These are phyloP conservation scores for Halictus rubicundus DNA, from an alignment of 1,140 invertebrate genomes.

Conservation along the genomic window DNA sequence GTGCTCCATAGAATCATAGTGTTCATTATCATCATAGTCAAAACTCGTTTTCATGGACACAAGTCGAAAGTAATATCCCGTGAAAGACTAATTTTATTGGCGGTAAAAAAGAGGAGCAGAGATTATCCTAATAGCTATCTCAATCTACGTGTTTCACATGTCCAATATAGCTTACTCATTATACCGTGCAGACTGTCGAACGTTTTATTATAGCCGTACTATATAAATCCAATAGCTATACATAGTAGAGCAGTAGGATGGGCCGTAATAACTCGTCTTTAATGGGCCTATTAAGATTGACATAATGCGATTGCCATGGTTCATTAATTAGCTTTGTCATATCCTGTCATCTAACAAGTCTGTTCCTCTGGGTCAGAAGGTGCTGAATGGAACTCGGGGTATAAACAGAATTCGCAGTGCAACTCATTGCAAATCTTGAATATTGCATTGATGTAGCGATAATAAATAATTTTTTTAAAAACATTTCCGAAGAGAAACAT, in stretches of 20 bases:
- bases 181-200: neutral
- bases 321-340: neutral
- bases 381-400: neutral
- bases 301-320: neutral
- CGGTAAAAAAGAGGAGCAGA: neutral
- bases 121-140: neutral
- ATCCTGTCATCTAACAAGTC: neutral
- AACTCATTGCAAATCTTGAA: no score
- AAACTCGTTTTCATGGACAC: slow-evolving; percentile 2
- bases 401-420: no score
- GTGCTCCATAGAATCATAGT: neutral
- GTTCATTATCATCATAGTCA: neutral
- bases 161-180: slow-evolving; percentile 9
- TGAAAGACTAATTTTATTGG: slow-evolving; percentile 2
- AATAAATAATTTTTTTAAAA: no score
- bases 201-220: neutral
- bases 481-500: no score
- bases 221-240: neutral
- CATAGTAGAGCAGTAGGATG: neutral
- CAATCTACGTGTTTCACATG: neutral
- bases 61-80: neutral
- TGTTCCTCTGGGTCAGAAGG: neutral
- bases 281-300: slow-evolving; percentile 26
- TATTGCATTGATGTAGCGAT: no score
- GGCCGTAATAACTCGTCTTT: slow-evolving; percentile 12